Evolutionary conservation across 2,888 invertebrate genomes (phyloP), one percentile per base, ranked within the genome.

Genomic region (Aquatica leii): DNA sequence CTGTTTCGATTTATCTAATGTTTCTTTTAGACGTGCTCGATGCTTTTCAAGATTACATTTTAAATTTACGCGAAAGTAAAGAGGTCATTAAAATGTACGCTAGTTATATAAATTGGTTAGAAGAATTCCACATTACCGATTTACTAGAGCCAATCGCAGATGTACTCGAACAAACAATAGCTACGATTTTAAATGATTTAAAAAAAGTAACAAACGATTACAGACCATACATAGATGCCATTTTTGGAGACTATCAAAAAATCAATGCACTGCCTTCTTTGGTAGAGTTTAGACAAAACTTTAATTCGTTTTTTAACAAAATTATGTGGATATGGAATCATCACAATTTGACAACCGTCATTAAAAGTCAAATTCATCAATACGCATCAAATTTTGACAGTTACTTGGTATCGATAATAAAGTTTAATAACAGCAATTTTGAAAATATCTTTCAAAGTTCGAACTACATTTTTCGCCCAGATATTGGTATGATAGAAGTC

Each of bases 401-500:
- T 41, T 77, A 84, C 1, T 81, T 84, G 5, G 48, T 61, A 6
- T 61, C 55, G n/a, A 57, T 69, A 17, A 62, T 71, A n/a, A 68
- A 62, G 12, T 37, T 68, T 3, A 69, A 69, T 34, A 62, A 69
- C 20, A 59, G 53, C 20, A 69, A 70, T 37, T 63, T 70, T 43
- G 70, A 73, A 21, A 66, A 69, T 41, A 56, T 66, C 3, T 64
- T 72, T 14, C 70, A 66, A 11, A 85, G 85, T 64, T 85, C 86
- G 0, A 83, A 83, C 74, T 86, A 86, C 62, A 80, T 84, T 24
- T 84, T 85, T 70, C 82, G 83, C 66, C 83, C 85, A 0, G 81
- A 83, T 58, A 77, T 79, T 37, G 86, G 86, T 0, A 67, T 83
- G 9, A 81, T 86, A 69, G 83, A 83, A 67, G 73, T 86, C 41